Conservation (phyloP, 2,888 invertebrate genomes). For the Cheiracanthium punctorium region DNA sequence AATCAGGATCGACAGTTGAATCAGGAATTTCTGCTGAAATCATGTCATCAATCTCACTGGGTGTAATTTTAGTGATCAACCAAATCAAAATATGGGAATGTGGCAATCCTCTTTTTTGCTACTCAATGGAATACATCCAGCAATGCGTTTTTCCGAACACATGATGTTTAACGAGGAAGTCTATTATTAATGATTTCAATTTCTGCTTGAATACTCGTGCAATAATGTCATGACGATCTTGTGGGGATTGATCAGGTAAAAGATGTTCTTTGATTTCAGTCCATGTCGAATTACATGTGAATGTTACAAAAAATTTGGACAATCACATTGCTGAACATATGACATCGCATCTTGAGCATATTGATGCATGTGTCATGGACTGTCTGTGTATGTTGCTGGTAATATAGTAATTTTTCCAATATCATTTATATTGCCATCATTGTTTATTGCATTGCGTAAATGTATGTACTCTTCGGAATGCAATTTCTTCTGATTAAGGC, state of each 20-base stretch:
- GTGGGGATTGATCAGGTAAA: neutral
- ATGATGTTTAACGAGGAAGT: neutral
- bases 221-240: slow-evolving; percentile 73
- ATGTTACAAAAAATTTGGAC: slow-evolving; percentile 17
- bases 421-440: neutral
- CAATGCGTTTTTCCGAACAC: neutral
- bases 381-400: neutral
- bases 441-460: neutral
- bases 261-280: slow-evolving; percentile 12
- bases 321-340: slow-evolving; percentile 6
- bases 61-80: slow-evolving; percentile 7
- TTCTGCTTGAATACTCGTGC: slow-evolving; percentile 73
- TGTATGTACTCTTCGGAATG: neutral
- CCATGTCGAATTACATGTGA: slow-evolving; percentile 43
- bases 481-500: neutral
- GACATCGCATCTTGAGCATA: neutral
- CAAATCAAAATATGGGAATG: neutral
- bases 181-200: slow-evolving; percentile 68
- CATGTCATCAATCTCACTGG: neutral
- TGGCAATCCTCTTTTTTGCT: neutral
- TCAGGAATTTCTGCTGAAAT: slow-evolving; percentile 15
- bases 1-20: neutral
- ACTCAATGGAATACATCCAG: neutral
- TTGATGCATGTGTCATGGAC: neutral
- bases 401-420: slow-evolving; percentile 1